Percentiles rank a stretch among this genome's conserved stretches.
phyloP scores from a whole-genome alignment of 2,797 vertebrate species.

The Myoxocephalus aenaeus region DNA sequence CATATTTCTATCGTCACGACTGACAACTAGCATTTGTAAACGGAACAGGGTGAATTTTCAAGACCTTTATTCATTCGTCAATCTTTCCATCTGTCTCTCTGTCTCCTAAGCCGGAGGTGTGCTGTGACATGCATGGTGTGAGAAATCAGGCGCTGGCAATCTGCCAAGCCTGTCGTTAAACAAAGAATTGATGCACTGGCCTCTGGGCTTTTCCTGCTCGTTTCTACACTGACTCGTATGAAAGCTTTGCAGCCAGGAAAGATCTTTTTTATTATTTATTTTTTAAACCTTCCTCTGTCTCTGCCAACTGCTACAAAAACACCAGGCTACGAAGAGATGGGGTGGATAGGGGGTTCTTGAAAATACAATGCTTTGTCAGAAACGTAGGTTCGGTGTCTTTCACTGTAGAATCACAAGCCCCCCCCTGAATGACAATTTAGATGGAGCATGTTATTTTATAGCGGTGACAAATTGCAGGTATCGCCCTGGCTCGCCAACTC shows the following conservation, averaged over 20 bases:
- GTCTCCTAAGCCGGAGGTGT: conserved; percentile 76
- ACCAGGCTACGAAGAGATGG: conserved; percentile 33
- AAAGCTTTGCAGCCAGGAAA: conserved; percentile 84
- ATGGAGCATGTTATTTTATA: conserved; percentile 82
- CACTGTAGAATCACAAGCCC: conserved; percentile 71
- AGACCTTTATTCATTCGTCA: conserved; percentile 77
- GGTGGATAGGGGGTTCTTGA: conserved; percentile 34
- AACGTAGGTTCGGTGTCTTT: conserved; percentile 65
- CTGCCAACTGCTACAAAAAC: conserved; percentile 88
- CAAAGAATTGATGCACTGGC: conserved; percentile 86
- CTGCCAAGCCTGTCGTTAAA: conserved; percentile 84
- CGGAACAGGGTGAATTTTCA: conserved; percentile 61
- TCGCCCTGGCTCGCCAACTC: conserved; percentile 74
- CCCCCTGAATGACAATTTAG: conserved; percentile 75
- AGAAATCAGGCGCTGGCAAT: conserved; percentile 84
- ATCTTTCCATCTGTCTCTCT: conserved; percentile 62
- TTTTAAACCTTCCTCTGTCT: conserved; percentile 81
- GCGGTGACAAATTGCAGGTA: conserved; percentile 86
- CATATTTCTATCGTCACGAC: conserved; percentile 7
- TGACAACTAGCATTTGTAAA: conserved; percentile 43
- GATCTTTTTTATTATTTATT: conserved; percentile 81
- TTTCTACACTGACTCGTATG: conserved; percentile 80
- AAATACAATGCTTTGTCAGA: conserved; percentile 65
- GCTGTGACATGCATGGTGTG: conserved; percentile 84
- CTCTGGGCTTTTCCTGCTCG: conserved; percentile 77